phyloP scores from a whole-genome alignment of 2,888 invertebrate species.

The Matsumyia berberina region DNA sequence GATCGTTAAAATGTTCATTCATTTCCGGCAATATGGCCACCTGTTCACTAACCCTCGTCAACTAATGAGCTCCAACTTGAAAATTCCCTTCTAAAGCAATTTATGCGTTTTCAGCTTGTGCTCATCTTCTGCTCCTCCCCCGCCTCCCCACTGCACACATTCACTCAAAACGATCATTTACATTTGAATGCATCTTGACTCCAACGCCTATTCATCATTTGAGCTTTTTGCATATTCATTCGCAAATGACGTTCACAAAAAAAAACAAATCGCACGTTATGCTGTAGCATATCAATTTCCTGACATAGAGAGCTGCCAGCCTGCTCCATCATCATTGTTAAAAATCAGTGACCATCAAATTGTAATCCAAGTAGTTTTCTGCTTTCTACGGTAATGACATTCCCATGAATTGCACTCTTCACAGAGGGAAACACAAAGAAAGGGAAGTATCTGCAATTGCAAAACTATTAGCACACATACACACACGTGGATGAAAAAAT shows the following conservation, averaged over 20 bases:
- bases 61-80: too few relatives aligned
- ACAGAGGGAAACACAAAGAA: constrained; percentile 13
- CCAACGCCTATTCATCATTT: constrained; percentile 1
- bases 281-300: constrained; percentile 59
- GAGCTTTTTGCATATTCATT: constrained; percentile 22
- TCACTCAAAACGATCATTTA: constrained; percentile 26
- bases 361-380: constrained; percentile 56
- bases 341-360: constrained; percentile 69
- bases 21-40: neutral
- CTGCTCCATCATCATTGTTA: constrained; percentile 45
- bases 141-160: neutral
- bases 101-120: constrained; percentile 5
- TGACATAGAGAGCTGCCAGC: constrained; percentile 51
- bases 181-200: constrained; percentile 39
- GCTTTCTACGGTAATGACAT: constrained; percentile 70
- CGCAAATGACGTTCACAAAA: constrained; percentile 48
- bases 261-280: constrained; percentile 44
- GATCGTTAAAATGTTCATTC: too few relatives aligned
- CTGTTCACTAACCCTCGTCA: neutral
- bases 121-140: neutral
- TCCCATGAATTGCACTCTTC: constrained; percentile 5
- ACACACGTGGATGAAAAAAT: neutral
- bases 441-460: constrained; percentile 3
- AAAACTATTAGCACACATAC: constrained; percentile 2
- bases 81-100: neutral